Base-by-base conservation (phyloP, 2,113 vertebrate genomes). In the Scomber japonicus region DNA sequence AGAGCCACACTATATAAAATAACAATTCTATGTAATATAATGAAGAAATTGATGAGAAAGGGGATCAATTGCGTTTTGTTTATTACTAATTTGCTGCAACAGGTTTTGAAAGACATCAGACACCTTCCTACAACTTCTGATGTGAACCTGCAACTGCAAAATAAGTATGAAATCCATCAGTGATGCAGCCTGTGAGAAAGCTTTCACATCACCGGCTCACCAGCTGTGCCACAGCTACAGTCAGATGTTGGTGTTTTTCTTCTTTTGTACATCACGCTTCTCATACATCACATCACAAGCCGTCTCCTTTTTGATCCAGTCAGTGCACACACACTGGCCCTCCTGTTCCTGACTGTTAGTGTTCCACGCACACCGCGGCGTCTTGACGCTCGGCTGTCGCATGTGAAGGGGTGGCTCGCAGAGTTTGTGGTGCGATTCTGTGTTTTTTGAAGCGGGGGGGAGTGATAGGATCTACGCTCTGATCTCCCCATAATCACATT, bases 401-500 rank as follows among this genome's bases (percentile, higher is more conserved):
- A 76, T 82, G 63, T 70, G 74, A 78, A 27, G 24, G 67, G 77
- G 68, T 65, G 71, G 71, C 75, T 81, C 75, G 72, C 35, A 45
- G 88, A 66, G 68, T 48, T 81, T 13, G 65, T 65, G 83, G 84
- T 50, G 83, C 50, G 81, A 82, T 71, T 55, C 56, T 40, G 24
- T 88, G 88, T 91, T 89, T 27, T 89, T 88, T 65, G 68, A 88
- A 92, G 73, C 66, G 19, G 24, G 44, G 83, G 81, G 83, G 84
- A 81, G 88, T 17, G 88, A 92, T 87, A 78, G 79, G 75, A 92
- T 93, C 92, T 85, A 80, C 5, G 57, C 92, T 94, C 91, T 92
- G 91, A 92, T 94, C 92, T 92, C 83, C 0, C 79, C 80, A 68
- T 92, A 93, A 92, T 94, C 89, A 67, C 83, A 91, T 92, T 86